phyloP scores from a whole-genome alignment of 1,140 invertebrate species.

The Leptopilina boulardi region DNA sequence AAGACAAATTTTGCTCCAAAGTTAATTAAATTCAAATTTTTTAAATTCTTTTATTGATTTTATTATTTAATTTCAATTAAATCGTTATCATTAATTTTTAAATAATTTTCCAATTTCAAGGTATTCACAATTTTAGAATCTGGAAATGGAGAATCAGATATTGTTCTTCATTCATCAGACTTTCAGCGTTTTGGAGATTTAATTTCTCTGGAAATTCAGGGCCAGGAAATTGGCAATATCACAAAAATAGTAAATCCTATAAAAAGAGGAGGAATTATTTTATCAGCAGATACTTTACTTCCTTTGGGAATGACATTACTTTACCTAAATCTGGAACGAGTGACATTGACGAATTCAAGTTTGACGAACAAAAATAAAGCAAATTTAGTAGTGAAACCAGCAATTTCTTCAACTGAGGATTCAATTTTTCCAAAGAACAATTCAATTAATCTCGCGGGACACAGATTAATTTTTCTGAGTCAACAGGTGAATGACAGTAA shows the following conservation, averaged over 20 bases:
- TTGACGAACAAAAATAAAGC: slow-evolving; percentile 61
- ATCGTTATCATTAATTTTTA: background rate
- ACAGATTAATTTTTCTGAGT: slow-evolving; percentile 69
- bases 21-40: no score
- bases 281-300: slow-evolving; percentile 65
- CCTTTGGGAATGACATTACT: slow-evolving; percentile 64
- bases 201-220: slow-evolving; percentile 79
- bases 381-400: slow-evolving; percentile 66
- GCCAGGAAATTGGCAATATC: slow-evolving; percentile 67
- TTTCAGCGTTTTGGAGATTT: slow-evolving; percentile 77
- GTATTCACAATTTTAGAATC: slow-evolving; percentile 76
- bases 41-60: background rate
- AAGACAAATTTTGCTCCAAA: background rate
- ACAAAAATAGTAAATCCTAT: background rate
- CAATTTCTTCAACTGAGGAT: slow-evolving; percentile 61
- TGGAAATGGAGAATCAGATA: slow-evolving; percentile 67
- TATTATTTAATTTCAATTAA: no score
- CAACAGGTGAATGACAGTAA: slow-evolving; percentile 62
- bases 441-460: slow-evolving; percentile 56
- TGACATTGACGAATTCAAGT: slow-evolving; percentile 64
- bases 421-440: slow-evolving; percentile 45
- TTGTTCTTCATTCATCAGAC: slow-evolving; percentile 73
- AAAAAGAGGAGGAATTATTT: slow-evolving; percentile 58
- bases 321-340: slow-evolving; percentile 67
- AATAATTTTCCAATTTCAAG: slow-evolving; percentile 62